Percentiles rank a stretch among this genome's conserved stretches.
Conservation (phyloP, 1,140 invertebrate genomes). For the Helicoverpa armigera region DNA sequence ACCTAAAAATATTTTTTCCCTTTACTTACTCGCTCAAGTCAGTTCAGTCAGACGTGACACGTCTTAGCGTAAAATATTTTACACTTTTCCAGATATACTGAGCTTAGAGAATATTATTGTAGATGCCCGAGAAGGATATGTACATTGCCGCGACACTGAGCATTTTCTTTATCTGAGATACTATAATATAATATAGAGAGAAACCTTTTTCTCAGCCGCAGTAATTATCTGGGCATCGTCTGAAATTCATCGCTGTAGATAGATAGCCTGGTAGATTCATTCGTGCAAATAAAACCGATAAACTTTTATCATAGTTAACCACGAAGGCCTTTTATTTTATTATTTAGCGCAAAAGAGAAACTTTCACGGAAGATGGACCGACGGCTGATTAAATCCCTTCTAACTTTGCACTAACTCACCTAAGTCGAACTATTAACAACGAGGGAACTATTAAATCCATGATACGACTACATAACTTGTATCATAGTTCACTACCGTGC, state of each 20-base stretch:
- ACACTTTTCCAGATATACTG: neutral
- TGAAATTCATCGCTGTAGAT: neutral
- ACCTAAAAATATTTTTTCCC: neutral
- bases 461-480: constrained; percentile 24
- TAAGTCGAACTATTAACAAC: constrained; percentile 21
- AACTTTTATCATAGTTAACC: constrained; percentile 30
- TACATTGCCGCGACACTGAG: neutral
- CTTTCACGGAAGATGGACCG: neutral
- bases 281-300: constrained; percentile 27
- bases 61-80: constrained; percentile 2
- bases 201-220: neutral
- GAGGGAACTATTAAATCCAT: constrained; percentile 33
- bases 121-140: neutral
- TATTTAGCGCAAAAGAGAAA: constrained; percentile 21
- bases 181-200: neutral
- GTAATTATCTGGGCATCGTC: neutral
- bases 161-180: neutral
- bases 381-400: constrained; percentile 26
- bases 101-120: neutral
- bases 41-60: constrained; percentile 8
- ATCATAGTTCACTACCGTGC: constrained; percentile 9
- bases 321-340: constrained; percentile 20
- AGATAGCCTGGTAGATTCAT: neutral
- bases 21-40: constrained; percentile 2
- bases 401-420: constrained; percentile 33